Evolutionary conservation across 2,113 vertebrate species (phyloP).

Genomic region (Opisthocomus hoazin): DNA sequence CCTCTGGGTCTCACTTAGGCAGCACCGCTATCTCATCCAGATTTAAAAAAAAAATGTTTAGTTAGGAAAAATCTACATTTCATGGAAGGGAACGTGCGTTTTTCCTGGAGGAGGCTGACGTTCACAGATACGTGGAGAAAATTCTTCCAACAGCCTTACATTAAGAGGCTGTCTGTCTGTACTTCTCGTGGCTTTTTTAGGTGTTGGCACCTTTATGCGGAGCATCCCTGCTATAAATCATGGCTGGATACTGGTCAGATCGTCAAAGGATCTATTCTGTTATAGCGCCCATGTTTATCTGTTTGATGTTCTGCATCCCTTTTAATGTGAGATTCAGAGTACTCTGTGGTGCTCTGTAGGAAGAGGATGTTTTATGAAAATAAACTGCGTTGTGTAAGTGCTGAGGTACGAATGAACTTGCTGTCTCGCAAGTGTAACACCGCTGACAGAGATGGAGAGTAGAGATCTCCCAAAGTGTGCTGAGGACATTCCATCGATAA

Average conservation of each 20-base stretch:
- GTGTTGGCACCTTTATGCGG: neutral
- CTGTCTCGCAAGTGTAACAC: neutral
- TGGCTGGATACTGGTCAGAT: neutral
- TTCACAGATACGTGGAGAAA: neutral
- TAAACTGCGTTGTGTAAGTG: neutral
- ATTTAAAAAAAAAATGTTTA: neutral
- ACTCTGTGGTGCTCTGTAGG: neutral
- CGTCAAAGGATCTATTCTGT: neutral
- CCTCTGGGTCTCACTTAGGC: neutral
- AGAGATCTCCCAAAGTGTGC: constrained; percentile 17
- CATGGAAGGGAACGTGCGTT: neutral
- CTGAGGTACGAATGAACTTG: constrained; percentile 10
- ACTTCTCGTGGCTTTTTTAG: neutral
- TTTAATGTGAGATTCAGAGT: neutral
- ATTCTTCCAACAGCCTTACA: neutral
- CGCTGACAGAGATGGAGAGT: neutral
- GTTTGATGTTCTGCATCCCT: neutral
- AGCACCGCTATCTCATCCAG: neutral
- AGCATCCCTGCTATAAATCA: neutral
- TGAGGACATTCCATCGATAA: neutral
- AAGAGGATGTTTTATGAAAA: neutral
- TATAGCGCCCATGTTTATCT: neutral
- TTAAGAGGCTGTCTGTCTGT: neutral
- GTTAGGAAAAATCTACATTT: neutral
- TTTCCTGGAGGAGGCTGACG: neutral